Base-by-base conservation (phyloP, 2,888 invertebrate species). In the Hydraecia micacea region DNA sequence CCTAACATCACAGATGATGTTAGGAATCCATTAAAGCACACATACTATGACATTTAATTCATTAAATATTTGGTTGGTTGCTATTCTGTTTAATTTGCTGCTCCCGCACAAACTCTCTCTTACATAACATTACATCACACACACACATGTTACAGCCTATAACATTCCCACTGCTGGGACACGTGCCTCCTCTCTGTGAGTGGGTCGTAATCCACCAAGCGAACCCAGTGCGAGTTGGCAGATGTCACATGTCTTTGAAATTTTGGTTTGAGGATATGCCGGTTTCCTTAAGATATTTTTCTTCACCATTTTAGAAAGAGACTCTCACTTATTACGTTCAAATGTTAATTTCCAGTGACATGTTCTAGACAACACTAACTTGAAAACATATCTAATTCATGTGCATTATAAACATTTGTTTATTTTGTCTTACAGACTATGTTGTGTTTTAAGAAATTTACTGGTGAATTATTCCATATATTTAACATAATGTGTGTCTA, bases 381-480 rank as follows among this genome's bases (percentile, higher is more conserved):
- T 36, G n/a, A 58, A n/a, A 58, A 42, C 49, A 36, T 60, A 66
- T 13, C 21, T 42, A 42, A 80, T 79, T 73, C 36, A 60, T 72
- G 49, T 68, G 6, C 77, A 32, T 42, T 42, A 5, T 13, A 46
- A 63, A 46, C 52, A 63, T 32, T 11, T 28, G 18, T 60, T 28
- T 25, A 28, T 77, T 39, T 39, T 49, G 15, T n/a, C 32, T 39
- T 77, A 9, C 1, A 36, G 36, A 60, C 4, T 21, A 60, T 15
- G 6, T 36, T 36, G 25, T 5, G 5, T 67, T 58, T 77, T 2
- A 28, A 60, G 3, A 60, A 60, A 77, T 28, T 66, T 4, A 6
- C 25, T 49, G 18, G 49, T 42, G 13, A 60, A 15, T 49, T 77
- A 46, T 77, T 62, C 13, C 42, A n/a, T 77, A 7, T 21, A 18